phyloP scores from a whole-genome alignment of 2,888 invertebrate genomes.

The Argyresthia goedartella region DNA sequence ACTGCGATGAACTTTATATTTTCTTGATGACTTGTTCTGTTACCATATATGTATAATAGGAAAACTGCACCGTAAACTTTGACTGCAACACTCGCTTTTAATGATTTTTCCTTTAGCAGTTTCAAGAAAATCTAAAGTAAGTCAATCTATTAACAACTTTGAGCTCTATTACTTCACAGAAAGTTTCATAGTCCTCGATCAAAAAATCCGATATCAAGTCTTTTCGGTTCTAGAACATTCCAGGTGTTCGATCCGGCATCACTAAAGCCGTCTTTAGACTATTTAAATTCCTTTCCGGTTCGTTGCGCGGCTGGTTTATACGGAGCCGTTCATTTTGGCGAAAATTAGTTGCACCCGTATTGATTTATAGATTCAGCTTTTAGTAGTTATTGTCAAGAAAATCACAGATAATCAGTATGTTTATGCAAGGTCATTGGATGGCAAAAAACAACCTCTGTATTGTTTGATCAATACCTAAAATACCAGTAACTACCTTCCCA shows the following conservation, averaged over 20 bases:
- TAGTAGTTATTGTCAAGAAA: not conserved
- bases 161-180: not conserved
- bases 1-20: not conserved
- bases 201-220: not conserved
- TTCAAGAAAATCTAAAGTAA: not conserved
- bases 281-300: conserved; percentile 69
- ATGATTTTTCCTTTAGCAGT: conserved; percentile 8
- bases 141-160: not conserved
- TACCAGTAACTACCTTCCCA: too few species aligned
- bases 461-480: too few species aligned
- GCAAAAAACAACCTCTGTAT: too few species aligned
- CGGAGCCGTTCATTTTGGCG: conserved; percentile 64
- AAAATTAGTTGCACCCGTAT: conserved; percentile 53
- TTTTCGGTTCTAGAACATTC: conserved; percentile 10
- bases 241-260: conserved; percentile 12
- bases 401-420: too few species aligned
- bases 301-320: conserved; percentile 70
- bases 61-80: not conserved
- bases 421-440: too few species aligned
- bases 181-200: not conserved
- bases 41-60: not conserved
- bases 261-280: conserved; percentile 60
- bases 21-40: not conserved
- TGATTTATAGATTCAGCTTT: conserved; percentile 25
- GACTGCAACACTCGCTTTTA: conserved; percentile 6